A percentile compares a stretch with the other conserved stretches of the same genome.
phyloP scores from a whole-genome alignment of 2,888 invertebrate genomes.

The Sclerodermus sp. region DNA sequence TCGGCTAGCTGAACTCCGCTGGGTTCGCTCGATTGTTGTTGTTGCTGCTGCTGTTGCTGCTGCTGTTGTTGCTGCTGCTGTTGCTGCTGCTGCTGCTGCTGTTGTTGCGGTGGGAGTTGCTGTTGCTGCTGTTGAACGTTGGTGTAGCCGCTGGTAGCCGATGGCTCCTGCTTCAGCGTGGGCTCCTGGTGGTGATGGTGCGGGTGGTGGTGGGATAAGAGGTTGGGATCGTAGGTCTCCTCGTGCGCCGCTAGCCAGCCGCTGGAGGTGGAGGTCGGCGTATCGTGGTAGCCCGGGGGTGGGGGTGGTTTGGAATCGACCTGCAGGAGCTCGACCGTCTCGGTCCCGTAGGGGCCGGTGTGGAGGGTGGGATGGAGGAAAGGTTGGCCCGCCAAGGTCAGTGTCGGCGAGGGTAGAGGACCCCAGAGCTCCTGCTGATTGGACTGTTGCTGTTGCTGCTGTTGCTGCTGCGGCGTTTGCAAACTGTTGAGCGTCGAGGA shows the following conservation, averaged over 20 bases:
- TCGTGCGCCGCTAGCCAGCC: constrained; percentile 58
- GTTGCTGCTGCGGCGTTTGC: constrained; percentile 62
- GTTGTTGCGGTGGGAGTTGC: constrained; percentile 47
- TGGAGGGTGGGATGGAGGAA: constrained; percentile 55
- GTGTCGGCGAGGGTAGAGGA: constrained; percentile 50
- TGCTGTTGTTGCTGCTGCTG: constrained; percentile 49
- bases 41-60: constrained; percentile 47
- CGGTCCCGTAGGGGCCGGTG: constrained; percentile 48
- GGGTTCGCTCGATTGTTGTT: constrained; percentile 41
- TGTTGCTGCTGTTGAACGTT: constrained; percentile 48
- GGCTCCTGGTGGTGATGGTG: constrained; percentile 61
- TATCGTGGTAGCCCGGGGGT: constrained; percentile 69
- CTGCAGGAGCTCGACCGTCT: constrained; percentile 52
- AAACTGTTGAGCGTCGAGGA: constrained; percentile 68
- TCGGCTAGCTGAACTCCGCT: constrained; percentile 79
- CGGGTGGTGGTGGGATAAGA: constrained; percentile 62
- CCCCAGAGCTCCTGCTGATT: constrained; percentile 54
- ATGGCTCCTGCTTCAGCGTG: constrained; percentile 75
- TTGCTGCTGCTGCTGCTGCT: constrained; percentile 42
- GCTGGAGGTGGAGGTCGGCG: constrained; percentile 59
- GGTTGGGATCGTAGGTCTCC: constrained; percentile 59
- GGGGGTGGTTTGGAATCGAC: constrained; percentile 60
- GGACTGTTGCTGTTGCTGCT: constrained; percentile 63
- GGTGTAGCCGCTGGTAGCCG: constrained; percentile 50
- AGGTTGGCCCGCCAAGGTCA: constrained; percentile 47